Conservation (phyloP, 2,113 vertebrate genomes). For the Bolborhynchus lineola region DNA sequence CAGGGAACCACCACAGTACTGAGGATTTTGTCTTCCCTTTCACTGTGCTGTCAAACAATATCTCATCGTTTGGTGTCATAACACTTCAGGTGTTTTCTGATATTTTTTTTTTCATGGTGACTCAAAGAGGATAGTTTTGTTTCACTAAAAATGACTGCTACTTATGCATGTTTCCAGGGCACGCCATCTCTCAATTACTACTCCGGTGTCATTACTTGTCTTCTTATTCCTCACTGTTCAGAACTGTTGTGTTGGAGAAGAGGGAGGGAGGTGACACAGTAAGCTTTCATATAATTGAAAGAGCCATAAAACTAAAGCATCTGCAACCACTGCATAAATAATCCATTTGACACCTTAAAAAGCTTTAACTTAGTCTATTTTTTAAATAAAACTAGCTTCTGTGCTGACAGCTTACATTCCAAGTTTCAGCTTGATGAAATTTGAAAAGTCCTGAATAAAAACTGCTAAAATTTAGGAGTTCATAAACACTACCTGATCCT, state of each 20-base stretch:
- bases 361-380: constrained; percentile 35
- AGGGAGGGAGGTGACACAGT: background rate
- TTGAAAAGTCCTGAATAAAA: constrained; percentile 39
- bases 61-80: background rate
- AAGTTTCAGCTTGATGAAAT: constrained; percentile 44
- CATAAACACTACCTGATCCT: constrained; percentile 46
- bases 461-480: background rate
- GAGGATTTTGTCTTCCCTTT: background rate
- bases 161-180: background rate
- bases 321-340: constrained; percentile 46
- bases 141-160: background rate
- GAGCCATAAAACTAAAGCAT: constrained; percentile 8
- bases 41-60: background rate
- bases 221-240: background rate
- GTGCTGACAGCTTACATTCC: constrained; percentile 33
- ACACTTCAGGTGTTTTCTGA: background rate
- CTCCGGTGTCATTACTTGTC: background rate
- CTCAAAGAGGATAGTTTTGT: background rate
- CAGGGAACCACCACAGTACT: background rate
- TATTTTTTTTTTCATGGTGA: background rate
- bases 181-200: background rate
- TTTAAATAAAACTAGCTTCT: constrained; percentile 30
- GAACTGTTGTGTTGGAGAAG: background rate
- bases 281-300: background rate
- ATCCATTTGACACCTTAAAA: constrained; percentile 34